Percentiles rank a stretch among this genome's conserved stretches.
Evolutionary conservation across 1,140 invertebrate genomes (phyloP).

Genomic region (Carposina sasakii): DNA sequence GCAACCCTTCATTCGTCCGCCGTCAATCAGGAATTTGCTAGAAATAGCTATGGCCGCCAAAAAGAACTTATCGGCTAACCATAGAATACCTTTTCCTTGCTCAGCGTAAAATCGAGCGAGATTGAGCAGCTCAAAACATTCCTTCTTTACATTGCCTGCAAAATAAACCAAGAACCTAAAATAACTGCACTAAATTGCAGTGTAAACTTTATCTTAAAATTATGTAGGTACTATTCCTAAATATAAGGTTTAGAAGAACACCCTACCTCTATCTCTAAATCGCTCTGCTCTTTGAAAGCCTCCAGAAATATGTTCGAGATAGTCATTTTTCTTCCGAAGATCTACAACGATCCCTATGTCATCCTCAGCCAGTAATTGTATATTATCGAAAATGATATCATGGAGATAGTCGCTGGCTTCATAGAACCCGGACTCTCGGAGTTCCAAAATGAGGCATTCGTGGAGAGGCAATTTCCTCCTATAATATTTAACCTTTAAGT

Average conservation of each 20-base stretch:
- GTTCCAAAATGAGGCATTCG: constrained; percentile 70
- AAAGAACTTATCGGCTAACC: constrained; percentile 74
- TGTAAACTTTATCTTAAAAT: background rate
- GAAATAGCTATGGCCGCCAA: constrained; percentile 57
- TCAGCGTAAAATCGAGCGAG: constrained; percentile 67
- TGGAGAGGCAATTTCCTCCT: constrained; percentile 68
- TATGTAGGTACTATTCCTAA: background rate
- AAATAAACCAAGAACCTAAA: constrained; percentile 6
- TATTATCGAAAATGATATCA: constrained; percentile 71
- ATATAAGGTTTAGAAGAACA: background rate
- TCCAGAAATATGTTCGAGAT: constrained; percentile 60
- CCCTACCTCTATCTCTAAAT: constrained; percentile 43
- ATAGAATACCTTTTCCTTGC: constrained; percentile 71
- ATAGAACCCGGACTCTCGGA: constrained; percentile 64
- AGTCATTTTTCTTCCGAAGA: constrained; percentile 56
- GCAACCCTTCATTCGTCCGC: constrained; percentile 58
- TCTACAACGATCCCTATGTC: constrained; percentile 63
- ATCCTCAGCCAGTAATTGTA: constrained; percentile 55
- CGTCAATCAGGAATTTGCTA: constrained; percentile 55
- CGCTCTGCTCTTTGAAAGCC: constrained; percentile 62
- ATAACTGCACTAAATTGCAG: background rate
- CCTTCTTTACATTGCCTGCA: constrained; percentile 56
- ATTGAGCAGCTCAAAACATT: constrained; percentile 57
- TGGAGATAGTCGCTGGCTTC: constrained; percentile 66
- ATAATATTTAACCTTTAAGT: no score